Conservation (phyloP, 2,797 vertebrate species). For the Leucoraja ocellata region DNA sequence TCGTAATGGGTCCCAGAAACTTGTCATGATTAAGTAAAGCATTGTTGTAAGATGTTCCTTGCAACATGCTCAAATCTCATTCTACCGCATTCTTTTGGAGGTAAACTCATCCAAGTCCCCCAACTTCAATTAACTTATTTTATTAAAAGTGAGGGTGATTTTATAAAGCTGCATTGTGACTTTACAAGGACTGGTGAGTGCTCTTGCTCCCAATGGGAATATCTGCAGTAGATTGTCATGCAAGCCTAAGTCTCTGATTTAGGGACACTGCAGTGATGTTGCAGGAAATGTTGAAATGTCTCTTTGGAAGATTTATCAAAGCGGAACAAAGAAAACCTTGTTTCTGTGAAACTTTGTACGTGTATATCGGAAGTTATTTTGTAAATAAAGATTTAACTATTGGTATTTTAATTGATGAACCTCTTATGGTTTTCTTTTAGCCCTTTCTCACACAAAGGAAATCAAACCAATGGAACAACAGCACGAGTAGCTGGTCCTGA, state of each 20-base stretch:
- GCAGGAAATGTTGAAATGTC: constrained; percentile 40
- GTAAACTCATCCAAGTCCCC: neutral
- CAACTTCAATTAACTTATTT: neutral
- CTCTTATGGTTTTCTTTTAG: neutral
- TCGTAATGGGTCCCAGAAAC: neutral
- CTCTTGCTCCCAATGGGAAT: neutral
- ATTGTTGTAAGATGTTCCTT: neutral
- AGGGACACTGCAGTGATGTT: constrained; percentile 22
- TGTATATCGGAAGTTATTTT: constrained; percentile 63
- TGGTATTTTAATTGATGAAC: constrained; percentile 60
- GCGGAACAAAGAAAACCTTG: constrained; percentile 67
- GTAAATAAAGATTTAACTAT: constrained; percentile 78
- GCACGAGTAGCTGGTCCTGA: neutral
- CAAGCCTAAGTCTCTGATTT: neutral
- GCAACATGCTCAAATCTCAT: neutral
- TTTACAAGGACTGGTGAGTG: neutral
- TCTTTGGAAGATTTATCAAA: constrained; percentile 49
- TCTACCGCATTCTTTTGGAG: neutral
- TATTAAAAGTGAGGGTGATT: neutral
- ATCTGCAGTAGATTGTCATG: neutral
- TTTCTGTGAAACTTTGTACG: constrained; percentile 82
- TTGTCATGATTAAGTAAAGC: neutral
- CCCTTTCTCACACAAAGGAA: neutral
- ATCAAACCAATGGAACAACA: neutral
- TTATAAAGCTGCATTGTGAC: neutral